Evolutionary conservation across 2,797 vertebrate species (phyloP).

Genomic region (Sebastes cheni): DNA sequence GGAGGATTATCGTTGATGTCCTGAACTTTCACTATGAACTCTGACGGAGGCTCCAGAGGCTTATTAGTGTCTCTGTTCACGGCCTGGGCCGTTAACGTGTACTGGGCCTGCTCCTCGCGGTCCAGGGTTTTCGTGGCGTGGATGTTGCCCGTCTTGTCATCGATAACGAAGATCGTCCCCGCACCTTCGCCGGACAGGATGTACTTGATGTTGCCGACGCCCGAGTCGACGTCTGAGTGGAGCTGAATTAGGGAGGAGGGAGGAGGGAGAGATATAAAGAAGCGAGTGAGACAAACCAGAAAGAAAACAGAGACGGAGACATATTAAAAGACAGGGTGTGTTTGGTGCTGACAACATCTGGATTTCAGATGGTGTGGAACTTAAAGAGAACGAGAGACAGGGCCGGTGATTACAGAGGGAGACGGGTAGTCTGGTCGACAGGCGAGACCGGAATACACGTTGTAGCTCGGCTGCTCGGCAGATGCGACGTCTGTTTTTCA

Average conservation of each 20-base stretch:
- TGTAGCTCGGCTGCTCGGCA: neutral
- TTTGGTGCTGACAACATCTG: neutral
- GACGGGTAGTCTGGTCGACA: neutral
- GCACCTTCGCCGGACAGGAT: conserved; percentile 98
- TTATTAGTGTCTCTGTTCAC: conserved; percentile 94
- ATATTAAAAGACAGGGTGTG: neutral
- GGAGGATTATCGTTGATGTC: conserved; percentile 99
- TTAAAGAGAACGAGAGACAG: neutral
- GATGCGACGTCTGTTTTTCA: conserved; percentile 6
- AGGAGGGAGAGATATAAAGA: neutral
- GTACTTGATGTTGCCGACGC: conserved; percentile 96
- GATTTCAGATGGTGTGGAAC: neutral
- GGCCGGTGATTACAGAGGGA: neutral
- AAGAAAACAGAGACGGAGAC: neutral
- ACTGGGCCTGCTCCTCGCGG: conserved; percentile 96
- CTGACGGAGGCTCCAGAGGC: conserved; percentile 94
- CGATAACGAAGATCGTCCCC: conserved; percentile 98
- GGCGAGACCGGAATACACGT: neutral
- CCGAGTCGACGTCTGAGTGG: conserved; percentile 96
- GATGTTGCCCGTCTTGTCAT: conserved; percentile 99
- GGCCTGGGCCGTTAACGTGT: conserved; percentile 96
- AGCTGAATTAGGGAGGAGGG: conserved; percentile 79
- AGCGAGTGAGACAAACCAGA: conserved; percentile 8
- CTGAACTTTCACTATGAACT: conserved; percentile 99
- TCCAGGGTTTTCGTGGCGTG: conserved; percentile 98